Evolutionary conservation across 2,888 invertebrate species (phyloP).

Genomic region (Silvanus unidentatus): DNA sequence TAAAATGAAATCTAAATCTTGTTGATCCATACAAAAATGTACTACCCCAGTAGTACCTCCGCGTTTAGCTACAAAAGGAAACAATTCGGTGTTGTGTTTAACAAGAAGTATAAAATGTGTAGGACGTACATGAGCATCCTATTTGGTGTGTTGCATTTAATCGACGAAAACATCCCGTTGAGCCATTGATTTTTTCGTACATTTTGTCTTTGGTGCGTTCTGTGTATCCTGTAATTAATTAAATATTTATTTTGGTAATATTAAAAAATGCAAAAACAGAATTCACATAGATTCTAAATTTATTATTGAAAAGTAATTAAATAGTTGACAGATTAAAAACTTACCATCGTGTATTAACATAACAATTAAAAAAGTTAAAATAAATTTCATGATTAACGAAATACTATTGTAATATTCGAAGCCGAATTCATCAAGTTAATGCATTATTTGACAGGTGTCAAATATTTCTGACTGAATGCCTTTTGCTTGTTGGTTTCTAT

Average conservation of each 20-base stretch:
- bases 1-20: constrained; percentile 71
- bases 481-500: no score
- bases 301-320: no score
- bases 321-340: no score
- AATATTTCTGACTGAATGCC: no score
- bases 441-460: no score
- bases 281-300: no score
- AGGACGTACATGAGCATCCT: constrained; percentile 80
- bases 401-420: no score
- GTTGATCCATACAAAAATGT: constrained; percentile 59
- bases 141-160: constrained; percentile 92
- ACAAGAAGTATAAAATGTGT: neutral
- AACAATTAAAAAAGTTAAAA: no score
- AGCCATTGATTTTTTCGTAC: constrained; percentile 67
- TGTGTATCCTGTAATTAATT: constrained; percentile 44
- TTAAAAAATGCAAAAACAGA: no score
- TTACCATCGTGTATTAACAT: no score
- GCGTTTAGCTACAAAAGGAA: constrained; percentile 53
- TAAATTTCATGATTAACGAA: no score
- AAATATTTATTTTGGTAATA: neutral
- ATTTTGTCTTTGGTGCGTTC: constrained; percentile 73
- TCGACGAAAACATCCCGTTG: constrained; percentile 77
- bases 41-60: constrained; percentile 82
- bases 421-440: no score
- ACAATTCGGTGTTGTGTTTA: neutral